Evolutionary conservation across 2,113 vertebrate species (phyloP).

Genomic region (Protomyctophum bolini): DNA sequence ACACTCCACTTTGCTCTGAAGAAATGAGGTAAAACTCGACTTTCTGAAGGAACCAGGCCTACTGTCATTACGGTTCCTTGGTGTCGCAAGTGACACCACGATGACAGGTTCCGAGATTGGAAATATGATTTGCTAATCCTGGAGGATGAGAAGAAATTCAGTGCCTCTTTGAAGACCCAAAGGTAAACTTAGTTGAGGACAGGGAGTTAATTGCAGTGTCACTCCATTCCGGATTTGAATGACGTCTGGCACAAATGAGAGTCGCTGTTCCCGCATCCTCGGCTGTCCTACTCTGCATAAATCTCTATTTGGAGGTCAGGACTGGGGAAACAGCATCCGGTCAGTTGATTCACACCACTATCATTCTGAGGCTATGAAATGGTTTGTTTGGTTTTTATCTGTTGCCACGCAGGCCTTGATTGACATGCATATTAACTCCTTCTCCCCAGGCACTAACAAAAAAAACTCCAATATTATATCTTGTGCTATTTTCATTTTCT

Average conservation of each 20-base stretch:
- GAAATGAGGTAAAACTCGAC: slow-evolving; percentile 37
- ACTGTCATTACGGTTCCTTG: slow-evolving; percentile 59
- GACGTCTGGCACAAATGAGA: slow-evolving; percentile 70
- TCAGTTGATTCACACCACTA: slow-evolving; percentile 68
- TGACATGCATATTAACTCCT: slow-evolving; percentile 72
- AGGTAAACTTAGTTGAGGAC: slow-evolving; percentile 73
- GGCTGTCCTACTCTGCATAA: slow-evolving; percentile 63
- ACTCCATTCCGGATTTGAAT: slow-evolving; percentile 69
- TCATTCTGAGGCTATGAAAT: slow-evolving; percentile 52
- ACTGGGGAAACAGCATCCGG: slow-evolving; percentile 62
- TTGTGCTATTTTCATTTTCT: slow-evolving; percentile 70
- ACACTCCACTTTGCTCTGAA: slow-evolving; percentile 19
- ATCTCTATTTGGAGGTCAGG: slow-evolving; percentile 68
- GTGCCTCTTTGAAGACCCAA: slow-evolving; percentile 52
- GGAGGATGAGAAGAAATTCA: slow-evolving; percentile 63
- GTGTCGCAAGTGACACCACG: slow-evolving; percentile 50
- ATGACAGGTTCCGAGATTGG: slow-evolving; percentile 72
- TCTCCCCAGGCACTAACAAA: slow-evolving; percentile 70
- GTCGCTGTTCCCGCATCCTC: slow-evolving; percentile 45
- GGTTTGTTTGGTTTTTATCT: slow-evolving; percentile 52
- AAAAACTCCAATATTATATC: slow-evolving; percentile 56
- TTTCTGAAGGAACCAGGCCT: slow-evolving; percentile 36
- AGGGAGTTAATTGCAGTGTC: slow-evolving; percentile 77
- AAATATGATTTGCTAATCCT: slow-evolving; percentile 76
- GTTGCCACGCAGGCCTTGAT: slow-evolving; percentile 56